Conservation (phyloP, 2,113 vertebrate species). For the Solea solea region DNA sequence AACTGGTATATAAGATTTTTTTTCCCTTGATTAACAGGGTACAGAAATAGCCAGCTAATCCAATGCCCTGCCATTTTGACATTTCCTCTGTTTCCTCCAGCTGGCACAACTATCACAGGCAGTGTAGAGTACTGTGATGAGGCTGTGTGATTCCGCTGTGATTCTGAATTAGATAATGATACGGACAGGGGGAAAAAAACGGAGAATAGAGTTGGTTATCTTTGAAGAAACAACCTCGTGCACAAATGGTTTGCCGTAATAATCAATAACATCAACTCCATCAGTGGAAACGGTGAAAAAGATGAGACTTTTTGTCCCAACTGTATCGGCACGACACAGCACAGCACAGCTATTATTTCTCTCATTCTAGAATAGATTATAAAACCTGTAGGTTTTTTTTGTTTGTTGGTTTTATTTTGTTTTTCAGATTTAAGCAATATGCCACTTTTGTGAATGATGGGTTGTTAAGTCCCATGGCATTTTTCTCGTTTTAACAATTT, state of each 20-base stretch:
- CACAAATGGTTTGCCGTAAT: constrained; percentile 5
- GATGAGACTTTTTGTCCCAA: not conserved
- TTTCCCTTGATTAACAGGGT: constrained; percentile 65
- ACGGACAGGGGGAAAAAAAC: constrained; percentile 30
- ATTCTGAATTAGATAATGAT: constrained; percentile 58
- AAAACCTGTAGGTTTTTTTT: no score
- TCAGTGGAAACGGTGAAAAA: not conserved
- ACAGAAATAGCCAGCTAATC: constrained; percentile 76
- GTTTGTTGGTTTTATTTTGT: no score
- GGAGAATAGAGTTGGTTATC: constrained; percentile 24
- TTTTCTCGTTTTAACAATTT: not conserved
- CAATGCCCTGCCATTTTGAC: constrained; percentile 78
- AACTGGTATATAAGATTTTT: constrained; percentile 50
- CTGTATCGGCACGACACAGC: not conserved
- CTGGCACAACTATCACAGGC: constrained; percentile 73
- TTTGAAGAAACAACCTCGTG: constrained; percentile 3
- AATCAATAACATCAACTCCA: constrained; percentile 9
- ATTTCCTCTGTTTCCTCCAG: constrained; percentile 79
- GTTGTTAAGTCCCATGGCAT: no score
- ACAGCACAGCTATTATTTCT: not conserved
- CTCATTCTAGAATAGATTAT: no score
- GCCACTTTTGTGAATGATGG: no score
- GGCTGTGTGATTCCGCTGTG: constrained; percentile 59
- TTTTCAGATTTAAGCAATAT: no score
- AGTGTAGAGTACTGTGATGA: constrained; percentile 57